Evolutionary conservation across 2,888 invertebrate species (phyloP), one percentile per base, ranked within the genome.

Genomic region (Patella depressa): DNA sequence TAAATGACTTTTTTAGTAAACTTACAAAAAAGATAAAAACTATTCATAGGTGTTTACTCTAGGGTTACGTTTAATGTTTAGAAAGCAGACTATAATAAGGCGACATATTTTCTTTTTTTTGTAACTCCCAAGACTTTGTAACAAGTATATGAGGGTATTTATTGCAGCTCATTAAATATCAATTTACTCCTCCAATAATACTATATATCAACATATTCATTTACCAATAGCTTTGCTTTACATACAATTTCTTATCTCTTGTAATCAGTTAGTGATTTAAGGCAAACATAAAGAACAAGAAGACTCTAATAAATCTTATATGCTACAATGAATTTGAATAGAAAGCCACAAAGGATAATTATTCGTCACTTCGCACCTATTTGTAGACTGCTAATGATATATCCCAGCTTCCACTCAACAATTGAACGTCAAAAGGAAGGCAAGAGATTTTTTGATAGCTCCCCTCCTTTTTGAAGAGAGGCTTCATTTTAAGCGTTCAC

Each of bases 361-460:
- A 72, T 70, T 72, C 71, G 71, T 54, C 71, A 59, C 71, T 72
- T 76, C 57, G 71, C 76, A 76, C 76, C 57, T 72, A 76, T 76
- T 76, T 76, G 76, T 76, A 72, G 45, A 53, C n/a, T 24, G 17
- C 71, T 76, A 76, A 76, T 76, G 76, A 59, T 76, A 76, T 71
- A 59, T 65, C 76, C 74, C 65, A 45, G 65, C 45, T 53, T 53
- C 45, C 24, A 65, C 53, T 53, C 53, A 53, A 65, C 74, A 59
- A 65, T 74, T 74, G 74, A 65, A 65, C 65, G 74, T 65, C 24
- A 74, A 34, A 65, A 53, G 45, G 74, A 65, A 24, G 65, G 65
- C 65, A 24, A 24, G 24, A 65, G 65, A 65, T 65, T 65, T 65
- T 12, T 11, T 12, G 65, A 65, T 65, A 65, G 24, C 65, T 9